Evolutionary conservation across 2,797 vertebrate species (phyloP).

Genomic region (Chrosomus eos): DNA sequence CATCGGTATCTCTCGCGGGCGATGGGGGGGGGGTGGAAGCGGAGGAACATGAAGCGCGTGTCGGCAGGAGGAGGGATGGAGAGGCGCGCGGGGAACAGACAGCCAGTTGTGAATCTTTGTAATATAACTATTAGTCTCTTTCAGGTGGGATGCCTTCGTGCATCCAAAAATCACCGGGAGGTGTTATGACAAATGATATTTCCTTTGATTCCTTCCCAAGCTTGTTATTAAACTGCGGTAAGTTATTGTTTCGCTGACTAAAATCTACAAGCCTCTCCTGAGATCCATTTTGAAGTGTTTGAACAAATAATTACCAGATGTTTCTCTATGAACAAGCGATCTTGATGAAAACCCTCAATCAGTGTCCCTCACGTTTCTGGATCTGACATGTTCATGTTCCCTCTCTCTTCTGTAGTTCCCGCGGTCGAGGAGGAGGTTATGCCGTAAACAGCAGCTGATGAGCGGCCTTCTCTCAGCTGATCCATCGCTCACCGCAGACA

Average conservation of each 20-base stretch:
- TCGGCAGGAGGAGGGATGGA: constrained; percentile 17
- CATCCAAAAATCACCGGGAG: constrained; percentile 49
- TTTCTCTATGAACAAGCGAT: constrained; percentile 47
- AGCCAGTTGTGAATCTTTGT: constrained; percentile 51
- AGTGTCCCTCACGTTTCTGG: constrained; percentile 18
- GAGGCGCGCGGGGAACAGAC: constrained; percentile 4
- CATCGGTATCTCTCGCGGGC: constrained; percentile 71
- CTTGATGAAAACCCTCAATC: constrained; percentile 44
- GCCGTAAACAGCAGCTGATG: not conserved
- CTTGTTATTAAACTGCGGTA: constrained; percentile 32
- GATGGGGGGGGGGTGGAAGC: constrained; percentile 27
- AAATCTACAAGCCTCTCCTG: constrained; percentile 41
- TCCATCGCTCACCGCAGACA: constrained; percentile 14
- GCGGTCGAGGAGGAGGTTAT: not conserved
- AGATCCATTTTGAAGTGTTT: constrained; percentile 44
- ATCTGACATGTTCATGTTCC: constrained; percentile 41
- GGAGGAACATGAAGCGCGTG: constrained; percentile 18
- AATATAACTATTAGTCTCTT: constrained; percentile 54
- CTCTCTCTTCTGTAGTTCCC: not conserved
- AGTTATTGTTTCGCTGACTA: constrained; percentile 39
- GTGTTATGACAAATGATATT: constrained; percentile 24
- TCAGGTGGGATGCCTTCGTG: constrained; percentile 26
- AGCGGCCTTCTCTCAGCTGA: not conserved
- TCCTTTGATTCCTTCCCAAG: constrained; percentile 50
- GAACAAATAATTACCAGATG: constrained; percentile 63